These are phyloP conservation scores for Lasioglossum baleicum DNA, from an alignment of 1,140 invertebrate species.

Conservation along the genomic window DNA sequence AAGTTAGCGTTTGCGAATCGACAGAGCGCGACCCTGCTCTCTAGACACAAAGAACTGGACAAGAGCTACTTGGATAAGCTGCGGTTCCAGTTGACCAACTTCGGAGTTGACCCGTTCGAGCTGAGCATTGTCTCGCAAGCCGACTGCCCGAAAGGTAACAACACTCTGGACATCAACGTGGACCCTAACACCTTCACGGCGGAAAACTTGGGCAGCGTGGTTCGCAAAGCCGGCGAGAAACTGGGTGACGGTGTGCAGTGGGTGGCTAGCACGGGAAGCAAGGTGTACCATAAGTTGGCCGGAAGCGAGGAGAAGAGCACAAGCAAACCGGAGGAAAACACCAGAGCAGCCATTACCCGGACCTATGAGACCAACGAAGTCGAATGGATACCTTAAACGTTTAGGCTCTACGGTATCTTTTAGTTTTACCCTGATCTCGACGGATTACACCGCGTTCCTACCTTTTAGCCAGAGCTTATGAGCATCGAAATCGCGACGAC, in stretches of 20 bases:
- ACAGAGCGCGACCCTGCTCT: conserved; percentile 89
- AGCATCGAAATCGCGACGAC: background rate
- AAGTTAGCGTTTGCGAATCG: conserved; percentile 87
- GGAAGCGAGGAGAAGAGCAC: conserved; percentile 63
- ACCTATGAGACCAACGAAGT: conserved; percentile 76
- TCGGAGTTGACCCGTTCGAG: conserved; percentile 87
- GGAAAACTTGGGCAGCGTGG: conserved; percentile 84
- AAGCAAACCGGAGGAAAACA: conserved; percentile 20
- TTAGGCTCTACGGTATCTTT: background rate
- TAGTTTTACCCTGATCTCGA: background rate
- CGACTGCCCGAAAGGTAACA: conserved; percentile 82
- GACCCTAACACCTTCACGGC: conserved; percentile 88
- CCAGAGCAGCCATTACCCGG: conserved; percentile 25
- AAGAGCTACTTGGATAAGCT: conserved; percentile 85
- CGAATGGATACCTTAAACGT: conserved; percentile 75
- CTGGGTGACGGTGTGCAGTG: conserved; percentile 84
- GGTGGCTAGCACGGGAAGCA: conserved; percentile 80
- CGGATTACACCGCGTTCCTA: background rate
- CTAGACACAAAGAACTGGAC: conserved; percentile 85
- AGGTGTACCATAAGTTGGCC: conserved; percentile 80
- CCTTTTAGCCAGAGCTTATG: background rate
- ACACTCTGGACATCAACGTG: conserved; percentile 86
- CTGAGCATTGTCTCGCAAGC: conserved; percentile 87
- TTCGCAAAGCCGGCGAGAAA: conserved; percentile 86
- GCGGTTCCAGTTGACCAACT: conserved; percentile 82